These are phyloP conservation scores for Pachypanchax playfairii DNA, from an alignment of 2,113 vertebrate species.

Conservation along the genomic window DNA sequence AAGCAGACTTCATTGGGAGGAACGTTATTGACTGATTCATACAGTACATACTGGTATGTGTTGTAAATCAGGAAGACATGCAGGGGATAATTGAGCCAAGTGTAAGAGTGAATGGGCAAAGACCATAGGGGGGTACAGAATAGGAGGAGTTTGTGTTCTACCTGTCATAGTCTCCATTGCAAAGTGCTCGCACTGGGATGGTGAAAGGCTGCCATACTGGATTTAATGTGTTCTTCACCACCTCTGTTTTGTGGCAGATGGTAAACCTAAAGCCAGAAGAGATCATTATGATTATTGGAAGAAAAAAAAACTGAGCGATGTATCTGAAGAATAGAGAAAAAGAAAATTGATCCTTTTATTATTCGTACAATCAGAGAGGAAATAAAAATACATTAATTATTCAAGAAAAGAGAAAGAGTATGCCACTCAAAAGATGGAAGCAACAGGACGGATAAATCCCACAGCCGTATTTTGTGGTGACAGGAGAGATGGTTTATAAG, in stretches of 20 bases:
- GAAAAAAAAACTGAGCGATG: too few relatives aligned
- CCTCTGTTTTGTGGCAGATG: conserved; percentile 79
- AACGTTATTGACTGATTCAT: conserved; percentile 7
- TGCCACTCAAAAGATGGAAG: conserved; percentile 1
- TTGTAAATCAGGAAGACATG: conserved; percentile 8
- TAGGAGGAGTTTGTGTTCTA: conserved; percentile 22
- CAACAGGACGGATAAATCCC: conserved; percentile 13
- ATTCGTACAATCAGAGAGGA: conserved; percentile 7
- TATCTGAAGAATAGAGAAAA: neutral
- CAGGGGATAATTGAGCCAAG: neutral
- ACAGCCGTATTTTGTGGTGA: conserved; percentile 11
- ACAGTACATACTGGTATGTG: neutral
- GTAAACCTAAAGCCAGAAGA: conserved; percentile 65
- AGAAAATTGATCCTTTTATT: conserved; percentile 19
- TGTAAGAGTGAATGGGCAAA: conserved; percentile 2
- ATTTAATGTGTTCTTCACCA: conserved; percentile 78
- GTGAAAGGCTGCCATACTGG: conserved; percentile 77
- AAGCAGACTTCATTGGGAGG: conserved; percentile 5
- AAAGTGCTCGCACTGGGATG: conserved; percentile 74
- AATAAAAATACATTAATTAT: conserved; percentile 12
- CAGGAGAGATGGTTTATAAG: conserved; percentile 31
- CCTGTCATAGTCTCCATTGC: conserved; percentile 79
- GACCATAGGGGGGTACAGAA: neutral
- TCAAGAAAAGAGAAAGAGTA: conserved; percentile 25
- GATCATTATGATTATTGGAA: conserved; percentile 3